phyloP scores from a whole-genome alignment of 1,140 invertebrate genomes.

The Cardiocondyla obscurior region DNA sequence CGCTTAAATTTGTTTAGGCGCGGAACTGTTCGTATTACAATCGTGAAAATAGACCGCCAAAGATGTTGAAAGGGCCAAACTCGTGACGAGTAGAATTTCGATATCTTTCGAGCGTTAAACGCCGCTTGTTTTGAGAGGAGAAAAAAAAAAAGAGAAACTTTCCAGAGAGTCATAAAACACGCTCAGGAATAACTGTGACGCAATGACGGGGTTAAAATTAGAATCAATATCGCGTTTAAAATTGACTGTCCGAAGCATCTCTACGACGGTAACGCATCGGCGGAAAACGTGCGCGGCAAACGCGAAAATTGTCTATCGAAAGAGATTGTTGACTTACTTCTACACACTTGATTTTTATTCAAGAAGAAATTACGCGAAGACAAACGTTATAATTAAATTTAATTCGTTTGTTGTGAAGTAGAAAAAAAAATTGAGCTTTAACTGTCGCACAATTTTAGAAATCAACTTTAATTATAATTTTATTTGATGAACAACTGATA shows the following conservation, averaged over 20 bases:
- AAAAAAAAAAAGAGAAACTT: conserved; percentile 5
- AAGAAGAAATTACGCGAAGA: not conserved
- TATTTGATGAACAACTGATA: too few relatives aligned
- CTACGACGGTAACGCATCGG: conserved; percentile 1
- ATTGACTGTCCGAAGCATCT: conserved; percentile 49
- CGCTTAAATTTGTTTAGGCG: conserved; percentile 21
- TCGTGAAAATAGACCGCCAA: conserved; percentile 12
- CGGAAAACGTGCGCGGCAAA: conserved; percentile 4
- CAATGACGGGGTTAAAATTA: conserved; percentile 60
- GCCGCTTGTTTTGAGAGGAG: not conserved
- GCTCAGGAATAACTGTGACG: conserved; percentile 41
- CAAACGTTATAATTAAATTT: not conserved
- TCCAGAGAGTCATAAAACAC: conserved; percentile 24
- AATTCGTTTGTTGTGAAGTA: not conserved
- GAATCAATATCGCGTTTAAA: conserved; percentile 64
- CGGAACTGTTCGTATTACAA: not conserved
- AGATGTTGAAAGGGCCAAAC: not conserved
- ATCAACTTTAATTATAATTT: not conserved
- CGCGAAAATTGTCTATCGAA: not conserved
- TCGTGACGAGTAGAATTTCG: too few relatives aligned
- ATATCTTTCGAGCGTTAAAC: not conserved
- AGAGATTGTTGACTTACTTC: conserved; percentile 27
- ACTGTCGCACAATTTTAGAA: not conserved
- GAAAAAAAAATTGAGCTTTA: not conserved
- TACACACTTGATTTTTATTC: conserved; percentile 20